phyloP scores from a whole-genome alignment of 2,113 vertebrate species.

The human (Homo sapiens) region DNA sequence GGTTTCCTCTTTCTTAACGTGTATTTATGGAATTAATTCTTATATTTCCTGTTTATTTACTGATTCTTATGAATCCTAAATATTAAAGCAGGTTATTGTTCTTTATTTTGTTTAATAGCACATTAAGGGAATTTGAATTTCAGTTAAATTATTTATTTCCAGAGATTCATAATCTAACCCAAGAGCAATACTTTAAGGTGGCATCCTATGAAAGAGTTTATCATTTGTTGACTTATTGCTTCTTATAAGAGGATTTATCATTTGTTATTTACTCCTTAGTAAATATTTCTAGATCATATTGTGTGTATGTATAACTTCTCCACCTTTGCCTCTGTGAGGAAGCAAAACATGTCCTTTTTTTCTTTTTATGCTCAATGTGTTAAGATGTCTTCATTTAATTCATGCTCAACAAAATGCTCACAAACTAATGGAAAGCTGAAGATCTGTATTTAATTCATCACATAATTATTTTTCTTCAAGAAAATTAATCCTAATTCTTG shows the following conservation, averaged over 20 bases:
- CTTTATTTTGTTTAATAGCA: not conserved
- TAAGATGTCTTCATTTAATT: not conserved
- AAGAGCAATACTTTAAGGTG: not conserved
- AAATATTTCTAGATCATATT: constrained; percentile 2
- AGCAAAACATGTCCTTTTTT: not conserved
- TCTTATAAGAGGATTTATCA: not conserved
- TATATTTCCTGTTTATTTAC: not conserved
- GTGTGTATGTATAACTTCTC: not conserved
- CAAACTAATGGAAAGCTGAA: not conserved
- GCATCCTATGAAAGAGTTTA: not conserved
- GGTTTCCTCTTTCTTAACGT: not conserved
- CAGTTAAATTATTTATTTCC: constrained; percentile 31
- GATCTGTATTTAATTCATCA: not conserved
- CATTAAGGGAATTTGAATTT: not conserved
- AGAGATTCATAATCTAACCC: not conserved
- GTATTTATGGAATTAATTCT: constrained; percentile 1
- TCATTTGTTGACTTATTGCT: constrained; percentile 16
- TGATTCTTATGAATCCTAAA: constrained; percentile 35
- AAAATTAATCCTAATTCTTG: not conserved
- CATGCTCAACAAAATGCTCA: not conserved
- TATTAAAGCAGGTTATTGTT: constrained; percentile 36
- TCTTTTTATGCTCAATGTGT: not conserved
- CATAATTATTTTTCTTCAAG: not conserved
- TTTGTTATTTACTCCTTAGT: constrained; percentile 17
- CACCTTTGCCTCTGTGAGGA: not conserved